phyloP scores from a whole-genome alignment of 1,140 invertebrate species.

The Sminthurides bifidus region DNA sequence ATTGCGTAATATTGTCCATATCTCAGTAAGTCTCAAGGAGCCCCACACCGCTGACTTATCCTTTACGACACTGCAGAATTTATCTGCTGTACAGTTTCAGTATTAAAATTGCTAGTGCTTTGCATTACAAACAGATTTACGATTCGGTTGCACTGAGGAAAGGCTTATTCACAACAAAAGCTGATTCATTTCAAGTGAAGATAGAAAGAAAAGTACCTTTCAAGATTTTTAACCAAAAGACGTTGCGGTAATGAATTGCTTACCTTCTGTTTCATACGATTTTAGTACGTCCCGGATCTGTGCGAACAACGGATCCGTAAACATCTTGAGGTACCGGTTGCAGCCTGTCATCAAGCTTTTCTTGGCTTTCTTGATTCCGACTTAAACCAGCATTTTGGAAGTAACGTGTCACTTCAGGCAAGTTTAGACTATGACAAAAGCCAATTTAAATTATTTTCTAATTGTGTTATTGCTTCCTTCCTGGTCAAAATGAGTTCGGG shows the following conservation, averaged over 20 bases:
- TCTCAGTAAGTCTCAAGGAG: too few species aligned
- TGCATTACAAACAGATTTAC: neutral
- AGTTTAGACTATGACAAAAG: constrained; percentile 50
- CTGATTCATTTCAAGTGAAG: neutral
- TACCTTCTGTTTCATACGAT: constrained; percentile 52
- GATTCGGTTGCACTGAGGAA: neutral
- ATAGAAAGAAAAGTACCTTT: neutral
- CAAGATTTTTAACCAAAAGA: too few species aligned
- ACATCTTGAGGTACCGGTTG: constrained; percentile 66
- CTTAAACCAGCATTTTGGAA: constrained; percentile 51
- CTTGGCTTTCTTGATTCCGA: constrained; percentile 39
- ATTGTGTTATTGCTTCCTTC: neutral
- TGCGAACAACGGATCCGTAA: constrained; percentile 53
- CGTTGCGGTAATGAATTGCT: neutral
- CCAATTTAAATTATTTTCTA: constrained; percentile 3
- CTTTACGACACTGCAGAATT: too few species aligned
- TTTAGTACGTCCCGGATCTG: constrained; percentile 47
- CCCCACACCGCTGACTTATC: too few species aligned
- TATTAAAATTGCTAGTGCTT: neutral
- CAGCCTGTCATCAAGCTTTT: constrained; percentile 61
- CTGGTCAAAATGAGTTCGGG: neutral
- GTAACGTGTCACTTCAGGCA: constrained; percentile 49
- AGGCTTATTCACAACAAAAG: neutral
- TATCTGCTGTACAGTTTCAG: neutral
- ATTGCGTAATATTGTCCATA: too few species aligned